Conservation (phyloP, 2,888 invertebrate species). For the Prionchulus punctatus region DNA sequence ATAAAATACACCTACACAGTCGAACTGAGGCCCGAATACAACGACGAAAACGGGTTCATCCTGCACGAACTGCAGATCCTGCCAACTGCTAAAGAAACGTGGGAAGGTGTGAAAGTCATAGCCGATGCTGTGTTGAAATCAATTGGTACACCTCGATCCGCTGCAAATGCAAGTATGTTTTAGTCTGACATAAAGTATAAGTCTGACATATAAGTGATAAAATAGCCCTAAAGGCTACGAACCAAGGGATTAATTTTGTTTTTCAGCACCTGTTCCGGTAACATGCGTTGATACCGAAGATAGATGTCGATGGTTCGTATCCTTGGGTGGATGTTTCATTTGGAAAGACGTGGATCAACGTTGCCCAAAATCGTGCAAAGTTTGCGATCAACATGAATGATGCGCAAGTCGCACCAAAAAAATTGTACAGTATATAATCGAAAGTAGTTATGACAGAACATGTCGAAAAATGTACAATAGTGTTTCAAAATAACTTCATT, state of each 20-base stretch:
- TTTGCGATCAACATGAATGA: neutral
- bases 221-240: too few species aligned
- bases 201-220: too few species aligned
- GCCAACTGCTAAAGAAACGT: conserved; percentile 28
- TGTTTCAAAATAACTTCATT: too few species aligned
- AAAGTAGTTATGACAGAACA: too few species aligned
- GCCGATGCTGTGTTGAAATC: neutral
- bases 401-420: too few species aligned
- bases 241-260: too few species aligned
- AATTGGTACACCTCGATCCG: neutral
- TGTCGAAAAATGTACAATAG: too few species aligned
- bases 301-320: neutral
- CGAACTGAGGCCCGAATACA: conserved; percentile 28
- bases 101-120: conserved; percentile 26
- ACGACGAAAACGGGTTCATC: conserved; percentile 28
- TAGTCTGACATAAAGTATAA: too few species aligned
- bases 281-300: neutral
- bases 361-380: neutral
- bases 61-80: conserved; percentile 25
- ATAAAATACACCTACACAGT: conserved; percentile 29
- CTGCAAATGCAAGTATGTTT: neutral
- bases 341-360: neutral
- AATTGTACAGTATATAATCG: too few species aligned
- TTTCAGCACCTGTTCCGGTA: neutral
- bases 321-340: neutral